Evolutionary conservation across 1,140 invertebrate species (phyloP).

Genomic region (Apis mellifera): Amel_HAv3.1 CM009945.2:7406001-7406500

Average conservation of each 20-base stretch:
- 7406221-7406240: slow-evolving; percentile 54
- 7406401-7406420: neutral
- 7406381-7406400: neutral
- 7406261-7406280: slow-evolving; percentile 12
- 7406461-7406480: neutral
- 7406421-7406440: neutral
- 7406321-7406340: neutral
- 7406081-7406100: neutral
- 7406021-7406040: neutral
- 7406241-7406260: neutral
- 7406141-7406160: neutral
- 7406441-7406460: neutral
- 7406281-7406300: neutral
- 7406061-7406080: slow-evolving; percentile 43
- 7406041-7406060: neutral
- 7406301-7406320: neutral
- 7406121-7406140: neutral
- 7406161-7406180: slow-evolving; percentile 47
- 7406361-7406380: neutral
- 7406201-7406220: slow-evolving; percentile 45
- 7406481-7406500: neutral
- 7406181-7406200: slow-evolving; percentile 32
- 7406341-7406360: neutral
- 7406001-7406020: neutral
- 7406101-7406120: slow-evolving; percentile 19